Base-by-base conservation (phyloP, 1,140 invertebrate genomes). In the Scaptomyza pallida region DNA sequence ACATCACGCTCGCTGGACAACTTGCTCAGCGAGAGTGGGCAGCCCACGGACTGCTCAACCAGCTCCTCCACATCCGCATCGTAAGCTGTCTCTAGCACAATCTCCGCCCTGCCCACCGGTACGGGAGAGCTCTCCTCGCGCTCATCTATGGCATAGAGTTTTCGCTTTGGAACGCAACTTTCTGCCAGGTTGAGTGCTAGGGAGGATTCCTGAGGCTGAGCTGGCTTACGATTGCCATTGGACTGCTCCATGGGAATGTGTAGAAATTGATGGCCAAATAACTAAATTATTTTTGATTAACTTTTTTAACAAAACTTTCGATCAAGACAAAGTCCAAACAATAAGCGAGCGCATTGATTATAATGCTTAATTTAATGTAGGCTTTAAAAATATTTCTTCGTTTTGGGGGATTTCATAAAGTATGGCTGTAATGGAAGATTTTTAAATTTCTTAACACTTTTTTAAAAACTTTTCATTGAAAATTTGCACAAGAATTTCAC, bases 21-120 rank as follows among this genome's bases (percentile, higher is more conserved):
- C 43, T 76, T 76, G 48, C 23, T 23, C 12, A 60, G 56, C 37
- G 56, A 55, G 9, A 26, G 51, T 23, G 33, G 47, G 37, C 52
- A 33, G 26, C 15, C 47, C 8, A 63, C 47, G 35, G 65, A 65
- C 70, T 88, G 82, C 21, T 81, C 82, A 71, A 86, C 82, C 78
- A 86, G 52, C 44, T 90, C 89, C 70, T 90, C 89, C 55, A 89
- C 89, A 67, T 90, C 89, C 15, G 83, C 89, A 67, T 90, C 89
- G 62, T 90, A 90, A 33, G 89, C 89, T 41, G 64, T 45, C 52
- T 90, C 89, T 8, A 75, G 13, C 33, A 75, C 63, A 30, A 40
- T 26, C 33, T 63, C 67, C 19, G 23, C 33, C 44, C 74, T 77
- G n/a, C 63, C 35, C 41, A 72, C 71, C 50, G 71, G 75, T 54